Conservation (phyloP, 1,140 invertebrate genomes). For the Musca vetustissima region DNA sequence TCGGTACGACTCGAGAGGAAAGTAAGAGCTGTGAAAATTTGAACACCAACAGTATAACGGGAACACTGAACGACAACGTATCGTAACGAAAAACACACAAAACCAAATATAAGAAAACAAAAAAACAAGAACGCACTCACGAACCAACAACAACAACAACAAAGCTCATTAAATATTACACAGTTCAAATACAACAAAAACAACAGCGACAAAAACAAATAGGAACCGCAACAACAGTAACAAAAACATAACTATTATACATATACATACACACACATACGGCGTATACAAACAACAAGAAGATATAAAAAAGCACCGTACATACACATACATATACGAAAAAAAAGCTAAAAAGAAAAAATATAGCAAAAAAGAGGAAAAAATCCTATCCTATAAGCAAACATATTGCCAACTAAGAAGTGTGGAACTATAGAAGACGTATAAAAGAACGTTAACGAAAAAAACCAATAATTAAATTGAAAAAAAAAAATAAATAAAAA, state of each 20-base stretch:
- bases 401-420: slow-evolving; percentile 10
- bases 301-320: too few relatives aligned
- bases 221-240: too few relatives aligned
- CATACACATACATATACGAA: too few relatives aligned
- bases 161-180: slow-evolving; percentile 23
- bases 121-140: not conserved
- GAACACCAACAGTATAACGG: slow-evolving; percentile 13
- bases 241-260: too few relatives aligned
- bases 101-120: too few relatives aligned
- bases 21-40: not conserved
- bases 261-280: too few relatives aligned
- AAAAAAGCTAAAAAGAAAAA: not conserved
- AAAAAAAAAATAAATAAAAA: not conserved
- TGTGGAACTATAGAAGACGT: too few relatives aligned
- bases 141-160: not conserved
- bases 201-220: too few relatives aligned
- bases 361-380: not conserved
- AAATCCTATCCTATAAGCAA: too few relatives aligned
- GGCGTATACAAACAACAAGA: too few relatives aligned
- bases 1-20: not conserved
- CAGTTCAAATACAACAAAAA: not conserved
- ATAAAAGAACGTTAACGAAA: not conserved
- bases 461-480: not conserved
- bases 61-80: slow-evolving; percentile 19
- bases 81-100: slow-evolving; percentile 6